These are phyloP conservation scores for Thermophis baileyi DNA, from an alignment of 2,113 vertebrate species.

Conservation along the genomic window DNA sequence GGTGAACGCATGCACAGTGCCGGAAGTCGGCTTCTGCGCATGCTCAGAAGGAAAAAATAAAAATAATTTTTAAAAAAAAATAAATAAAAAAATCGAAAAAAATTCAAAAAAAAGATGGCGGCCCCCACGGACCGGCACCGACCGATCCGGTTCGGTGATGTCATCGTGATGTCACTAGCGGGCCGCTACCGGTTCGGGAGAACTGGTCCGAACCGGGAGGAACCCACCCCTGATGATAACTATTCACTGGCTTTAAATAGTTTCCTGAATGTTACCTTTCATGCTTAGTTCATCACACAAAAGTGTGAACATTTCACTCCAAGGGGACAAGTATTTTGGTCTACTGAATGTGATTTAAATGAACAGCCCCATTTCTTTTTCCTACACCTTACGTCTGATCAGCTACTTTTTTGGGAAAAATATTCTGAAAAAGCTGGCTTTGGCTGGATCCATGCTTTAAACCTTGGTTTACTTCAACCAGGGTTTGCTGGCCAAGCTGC, in stretches of 20 bases:
- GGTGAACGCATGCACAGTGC: too few relatives aligned
- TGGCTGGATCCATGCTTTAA: not conserved
- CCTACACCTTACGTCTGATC: not conserved
- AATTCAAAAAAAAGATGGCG: too few relatives aligned
- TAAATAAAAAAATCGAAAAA: too few relatives aligned
- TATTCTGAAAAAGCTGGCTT: not conserved
- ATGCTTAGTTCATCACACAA: not conserved
- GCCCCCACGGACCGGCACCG: too few relatives aligned
- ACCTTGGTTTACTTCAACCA: not conserved
- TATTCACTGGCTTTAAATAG: not conserved
- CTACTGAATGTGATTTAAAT: not conserved
- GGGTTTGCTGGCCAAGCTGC: not conserved
- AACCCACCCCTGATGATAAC: too few relatives aligned
- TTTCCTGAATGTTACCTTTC: not conserved
- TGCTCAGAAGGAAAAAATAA: too few relatives aligned
- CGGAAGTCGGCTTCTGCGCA: too few relatives aligned
- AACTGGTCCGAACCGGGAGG: too few relatives aligned
- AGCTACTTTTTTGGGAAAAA: not conserved
- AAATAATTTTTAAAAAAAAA: too few relatives aligned
- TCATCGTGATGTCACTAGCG: too few relatives aligned
- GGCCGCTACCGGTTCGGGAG: too few relatives aligned
- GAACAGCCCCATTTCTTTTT: not conserved
- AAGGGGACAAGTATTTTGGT: not conserved
- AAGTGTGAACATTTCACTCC: not conserved
- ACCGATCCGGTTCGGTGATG: too few relatives aligned